These are phyloP conservation scores for Folsomia candida DNA, from an alignment of 2,888 invertebrate genomes.

Conservation along the genomic window DNA sequence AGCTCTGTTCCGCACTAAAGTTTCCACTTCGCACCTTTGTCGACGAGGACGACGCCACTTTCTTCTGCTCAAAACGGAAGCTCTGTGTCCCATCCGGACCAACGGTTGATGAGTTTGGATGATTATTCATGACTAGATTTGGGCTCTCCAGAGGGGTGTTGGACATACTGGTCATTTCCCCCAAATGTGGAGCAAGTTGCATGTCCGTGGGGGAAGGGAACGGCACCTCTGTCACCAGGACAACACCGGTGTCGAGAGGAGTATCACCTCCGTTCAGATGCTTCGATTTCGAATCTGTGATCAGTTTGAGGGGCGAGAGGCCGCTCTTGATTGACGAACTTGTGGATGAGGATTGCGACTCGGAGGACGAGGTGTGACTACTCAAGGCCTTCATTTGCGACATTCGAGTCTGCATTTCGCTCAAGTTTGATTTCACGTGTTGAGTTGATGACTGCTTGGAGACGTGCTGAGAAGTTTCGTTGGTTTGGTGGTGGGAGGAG, in stretches of 20 bases:
- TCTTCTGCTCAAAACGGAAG: slow-evolving; percentile 68
- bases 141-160: slow-evolving; percentile 53
- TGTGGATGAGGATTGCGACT: slow-evolving; percentile 39
- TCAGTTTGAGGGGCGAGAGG: slow-evolving; percentile 43
- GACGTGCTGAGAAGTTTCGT: slow-evolving; percentile 39
- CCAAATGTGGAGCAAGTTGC: slow-evolving; percentile 31
- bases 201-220: slow-evolving; percentile 41
- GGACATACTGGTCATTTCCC: slow-evolving; percentile 43
- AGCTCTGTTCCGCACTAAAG: slow-evolving; percentile 74
- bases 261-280: slow-evolving; percentile 38
- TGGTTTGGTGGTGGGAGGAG: slow-evolving; percentile 40
- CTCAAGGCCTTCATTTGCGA: slow-evolving; percentile 79
- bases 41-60: slow-evolving; percentile 72
- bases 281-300: slow-evolving; percentile 37
- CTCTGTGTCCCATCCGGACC: slow-evolving; percentile 39
- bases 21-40: slow-evolving; percentile 76
- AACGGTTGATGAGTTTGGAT: slow-evolving; percentile 41
- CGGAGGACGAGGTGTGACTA: slow-evolving; percentile 40
- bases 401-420: slow-evolving; percentile 77
- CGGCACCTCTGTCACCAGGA: slow-evolving; percentile 48
- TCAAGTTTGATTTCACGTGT: slow-evolving; percentile 67
- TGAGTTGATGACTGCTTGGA: slow-evolving; percentile 41
- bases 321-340: slow-evolving; percentile 31
- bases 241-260: slow-evolving; percentile 49
- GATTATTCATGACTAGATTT: slow-evolving; percentile 51